Base-by-base conservation (phyloP, 2,888 invertebrate genomes). In the Blastobasis lacticolella region DNA sequence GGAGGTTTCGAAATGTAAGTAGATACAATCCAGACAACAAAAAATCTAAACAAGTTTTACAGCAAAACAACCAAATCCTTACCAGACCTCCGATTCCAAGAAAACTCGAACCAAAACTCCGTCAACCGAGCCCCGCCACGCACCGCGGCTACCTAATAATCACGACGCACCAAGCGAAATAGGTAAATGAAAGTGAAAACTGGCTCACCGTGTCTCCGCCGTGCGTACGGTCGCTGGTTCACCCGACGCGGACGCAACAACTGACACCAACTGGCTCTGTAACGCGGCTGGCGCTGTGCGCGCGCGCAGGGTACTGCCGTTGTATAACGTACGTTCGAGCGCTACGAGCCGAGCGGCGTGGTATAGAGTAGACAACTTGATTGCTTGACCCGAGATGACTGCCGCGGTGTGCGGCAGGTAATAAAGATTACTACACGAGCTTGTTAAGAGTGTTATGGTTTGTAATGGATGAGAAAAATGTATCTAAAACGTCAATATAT, bases 161-260 rank as follows among this genome's bases (percentile, higher is more conserved):
- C 23, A 23, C 23, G 23, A 23, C 23, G 23, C 23, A 23, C 23
- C 23, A 23, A 46, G 42, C 42, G 10, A 50, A 37, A 45, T 23
- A 10, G 36, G 10, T 48, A 47, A 49, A 49, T 47, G 42, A 58
- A 60, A 58, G 57, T 54, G 54, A 54, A 57, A 58, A 60, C 58
- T 54, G 53, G 53, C 55, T 55, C 51, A 55, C 55, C 53, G 51
- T 23, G 23, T 23, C 23, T 23, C 23, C 23, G 23, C 53, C 54
- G 50, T 45, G 52, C 48, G 52, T 23, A 10, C 43, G 49, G 38
- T 45, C 48, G 36, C 51, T 48, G 44, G 43, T 45, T 49, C 41
- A 44, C 10, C 46, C 37, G 40, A 37, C 43, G 49, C 23, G 10
- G 49, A 52, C 46, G 51, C 49, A 46, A 46, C n/a, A 50, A 37